Conservation (phyloP, 2,113 vertebrate genomes). For the Trachemys scripta region DNA sequence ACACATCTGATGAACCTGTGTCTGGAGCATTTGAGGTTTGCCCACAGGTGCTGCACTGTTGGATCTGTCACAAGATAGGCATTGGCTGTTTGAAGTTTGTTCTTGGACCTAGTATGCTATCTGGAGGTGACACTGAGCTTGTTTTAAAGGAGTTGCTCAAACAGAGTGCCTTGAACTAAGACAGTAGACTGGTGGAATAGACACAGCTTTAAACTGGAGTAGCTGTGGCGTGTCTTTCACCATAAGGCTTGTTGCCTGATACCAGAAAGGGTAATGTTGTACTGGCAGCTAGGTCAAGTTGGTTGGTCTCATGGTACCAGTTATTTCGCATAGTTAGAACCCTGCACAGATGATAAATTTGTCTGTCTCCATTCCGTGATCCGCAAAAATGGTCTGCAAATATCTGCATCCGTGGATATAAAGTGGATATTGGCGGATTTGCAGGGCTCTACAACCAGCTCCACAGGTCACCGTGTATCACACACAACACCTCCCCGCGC, state of each 20-base stretch:
- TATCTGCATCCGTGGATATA: no score
- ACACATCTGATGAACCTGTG: background rate
- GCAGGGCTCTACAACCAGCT: no score
- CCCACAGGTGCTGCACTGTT: background rate
- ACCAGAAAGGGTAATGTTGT: background rate
- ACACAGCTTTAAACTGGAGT: background rate
- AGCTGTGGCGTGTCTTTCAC: background rate
- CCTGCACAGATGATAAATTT: no score
- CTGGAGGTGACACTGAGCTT: background rate
- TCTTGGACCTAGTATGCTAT: background rate
- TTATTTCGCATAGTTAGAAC: background rate
- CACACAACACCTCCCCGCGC: no score
- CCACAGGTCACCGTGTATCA: no score
- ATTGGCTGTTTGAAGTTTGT: background rate
- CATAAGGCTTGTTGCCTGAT: background rate
- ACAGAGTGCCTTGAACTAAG: background rate
- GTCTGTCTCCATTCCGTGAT: no score
- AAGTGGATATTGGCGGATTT: no score
- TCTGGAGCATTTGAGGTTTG: background rate
- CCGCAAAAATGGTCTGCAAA: no score
- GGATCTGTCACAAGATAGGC: background rate
- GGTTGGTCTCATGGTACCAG: background rate
- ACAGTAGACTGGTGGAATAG: background rate
- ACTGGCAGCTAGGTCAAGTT: background rate
- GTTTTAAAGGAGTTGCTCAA: background rate